Base-by-base conservation (phyloP, 2,113 vertebrate genomes). In the Cyanoderma ruficeps region DNA sequence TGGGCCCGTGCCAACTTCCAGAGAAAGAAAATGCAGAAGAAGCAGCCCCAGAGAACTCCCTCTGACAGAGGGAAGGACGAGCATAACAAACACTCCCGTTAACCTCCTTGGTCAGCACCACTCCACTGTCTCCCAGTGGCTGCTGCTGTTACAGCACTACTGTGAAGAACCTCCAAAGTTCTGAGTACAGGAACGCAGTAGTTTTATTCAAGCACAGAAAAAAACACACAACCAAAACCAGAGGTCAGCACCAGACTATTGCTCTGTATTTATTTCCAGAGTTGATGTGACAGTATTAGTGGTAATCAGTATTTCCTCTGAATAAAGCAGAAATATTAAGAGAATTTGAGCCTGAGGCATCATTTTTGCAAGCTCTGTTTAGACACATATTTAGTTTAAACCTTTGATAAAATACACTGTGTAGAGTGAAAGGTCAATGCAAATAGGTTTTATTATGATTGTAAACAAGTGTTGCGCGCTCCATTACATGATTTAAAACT, bases 41-140 rank as follows among this genome's bases (percentile, higher is more conserved):
- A 57, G 64, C 50, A 80, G 55, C 41, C 3, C 41, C 42, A 49
- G 41, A 87, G 46, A 89, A 9, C 21, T 7, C 9, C 8, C 10
- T 60, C 46, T 49, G 71, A 65, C 8, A 41, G 50, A 67, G 47
- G 24, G 60, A 77, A 74, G 47, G 83, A 46, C 25, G 18, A 67
- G 64, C 42, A 33, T 7, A 87, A 72, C 55, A 67, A 75, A 42
- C 6, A 63, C 21, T 23, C 15, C 46, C 0, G 0, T 46, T 9
- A 31, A 31, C 33, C 60, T 55, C 59, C 39, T 24, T 84, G 89
- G 31, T 65, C 83, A 70, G 50, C 91, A 95, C 83, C 80, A 23
- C 89, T 75, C 42, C 91, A 89, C 55, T 90, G 91, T 92, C 94
- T 94, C 93, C 96, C 93, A 83, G 93, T 46, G 94, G 91, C 76